Base-by-base conservation (phyloP, 2,888 invertebrate species). In the Tortrix viridana region DNA sequence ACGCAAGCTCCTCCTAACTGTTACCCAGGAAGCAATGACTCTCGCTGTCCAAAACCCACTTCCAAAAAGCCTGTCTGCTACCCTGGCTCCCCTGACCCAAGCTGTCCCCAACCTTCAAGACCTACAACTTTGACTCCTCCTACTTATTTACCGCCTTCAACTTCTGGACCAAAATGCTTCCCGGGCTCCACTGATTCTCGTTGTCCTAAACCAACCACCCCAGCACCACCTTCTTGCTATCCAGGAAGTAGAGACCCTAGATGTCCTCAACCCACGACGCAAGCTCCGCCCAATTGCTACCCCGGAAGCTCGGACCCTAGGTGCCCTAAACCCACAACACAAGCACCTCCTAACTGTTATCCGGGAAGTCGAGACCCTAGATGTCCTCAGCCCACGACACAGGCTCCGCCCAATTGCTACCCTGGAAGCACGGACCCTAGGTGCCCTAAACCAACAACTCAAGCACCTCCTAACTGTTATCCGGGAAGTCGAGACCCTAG, bases 121-220 rank as follows among this genome's bases (percentile, higher is more conserved):
- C 69, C 73, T 2, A 68, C 74, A 12, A 73, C 72, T 3, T 65
- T 68, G 5, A 65, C 72, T 20, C 72, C 71, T 3, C 73, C 69
- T 0, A 72, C 68, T 1, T 67, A 73, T 41, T 46, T 67, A 55
- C 66, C 76, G 49, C 57, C 74, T 61, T 20, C 79, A 76, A 18
- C 71, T 6, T 62, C 47, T 3, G 58, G 64, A 1, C 74, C 66
- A 0, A 60, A 61, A 1, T 80, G 81, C 46, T 79, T 67, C 61
- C 86, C 86, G 3, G 86, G 86, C 32, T 78, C 76, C 3, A 66
- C 64, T 1, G 82, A 81, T 60, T 74, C 80, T 22, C 65, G 80
- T 52, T 77, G 74, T 48, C 71, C 78, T 5, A 65, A 69, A 61
- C 74, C 79, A 23, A 75, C 79, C 7, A 68, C 67, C 0, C 66